Evolutionary conservation across 2,113 vertebrate species (phyloP).

Genomic region (Marcusenius ussheri): DNA sequence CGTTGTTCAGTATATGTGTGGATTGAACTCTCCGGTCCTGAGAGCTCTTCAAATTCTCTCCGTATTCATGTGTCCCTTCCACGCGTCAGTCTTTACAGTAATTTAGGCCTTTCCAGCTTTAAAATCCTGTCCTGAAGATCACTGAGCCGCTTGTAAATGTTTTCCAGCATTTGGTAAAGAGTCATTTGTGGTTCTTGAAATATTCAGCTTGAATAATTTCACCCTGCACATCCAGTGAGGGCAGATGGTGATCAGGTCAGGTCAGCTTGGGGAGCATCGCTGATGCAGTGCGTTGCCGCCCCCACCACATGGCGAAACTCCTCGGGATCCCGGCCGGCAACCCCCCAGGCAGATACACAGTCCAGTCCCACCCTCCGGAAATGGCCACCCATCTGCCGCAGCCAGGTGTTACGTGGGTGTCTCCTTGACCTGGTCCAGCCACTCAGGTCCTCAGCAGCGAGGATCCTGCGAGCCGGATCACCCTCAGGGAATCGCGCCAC

Average conservation of each 20-base stretch:
- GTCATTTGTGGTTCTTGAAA: background rate
- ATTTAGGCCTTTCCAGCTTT: background rate
- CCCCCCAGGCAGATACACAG: too few relatives aligned
- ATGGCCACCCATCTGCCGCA: too few relatives aligned
- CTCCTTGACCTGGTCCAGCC: too few relatives aligned
- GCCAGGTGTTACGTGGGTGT: too few relatives aligned
- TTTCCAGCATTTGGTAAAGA: background rate
- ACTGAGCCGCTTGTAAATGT: background rate
- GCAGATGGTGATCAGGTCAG: too few relatives aligned
- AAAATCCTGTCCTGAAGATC: background rate
- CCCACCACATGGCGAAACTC: too few relatives aligned
- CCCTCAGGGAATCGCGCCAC: too few relatives aligned
- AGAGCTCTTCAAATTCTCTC: background rate
- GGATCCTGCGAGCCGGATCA: too few relatives aligned
- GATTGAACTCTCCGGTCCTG: background rate
- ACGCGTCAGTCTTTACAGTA: background rate
- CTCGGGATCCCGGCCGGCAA: too few relatives aligned
- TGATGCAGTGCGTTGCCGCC: accelerated
- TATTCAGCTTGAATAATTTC: background rate
- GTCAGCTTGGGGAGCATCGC: too few relatives aligned
- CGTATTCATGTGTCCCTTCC: background rate
- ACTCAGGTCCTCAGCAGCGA: too few relatives aligned
- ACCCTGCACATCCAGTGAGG: background rate
- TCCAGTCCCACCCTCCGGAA: too few relatives aligned
- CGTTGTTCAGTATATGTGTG: background rate